Percentiles rank a stretch among this genome's conserved stretches.
Conservation (phyloP, 2,888 invertebrate genomes). For the Sceliomorpha sp. region DNA sequence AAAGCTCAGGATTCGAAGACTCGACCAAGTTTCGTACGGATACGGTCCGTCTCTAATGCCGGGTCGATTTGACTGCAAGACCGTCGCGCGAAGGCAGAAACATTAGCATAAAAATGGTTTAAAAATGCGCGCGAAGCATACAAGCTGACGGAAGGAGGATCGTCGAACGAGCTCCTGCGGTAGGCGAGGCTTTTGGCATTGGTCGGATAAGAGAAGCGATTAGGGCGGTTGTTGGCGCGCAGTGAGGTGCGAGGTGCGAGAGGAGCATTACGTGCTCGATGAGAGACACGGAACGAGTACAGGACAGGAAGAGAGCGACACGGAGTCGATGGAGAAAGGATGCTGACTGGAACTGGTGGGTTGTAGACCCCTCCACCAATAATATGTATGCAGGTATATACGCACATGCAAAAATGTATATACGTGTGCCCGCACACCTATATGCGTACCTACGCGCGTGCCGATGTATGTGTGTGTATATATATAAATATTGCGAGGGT, state of each 20-base stretch:
- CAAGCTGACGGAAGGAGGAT: constrained; percentile 16
- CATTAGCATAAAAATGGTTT: constrained; percentile 71
- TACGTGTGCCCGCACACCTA: too few relatives aligned
- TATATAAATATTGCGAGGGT: too few relatives aligned
- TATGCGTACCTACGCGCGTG: too few relatives aligned
- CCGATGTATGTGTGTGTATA: too few relatives aligned
- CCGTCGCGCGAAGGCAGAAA: constrained; percentile 18
- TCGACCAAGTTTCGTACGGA: constrained; percentile 6
- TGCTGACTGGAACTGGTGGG: not conserved
- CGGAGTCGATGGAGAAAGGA: constrained; percentile 7
- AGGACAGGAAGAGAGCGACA: constrained; percentile 16
- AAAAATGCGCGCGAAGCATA: constrained; percentile 57
- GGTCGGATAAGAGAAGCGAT: constrained; percentile 37
- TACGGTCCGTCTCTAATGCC: constrained; percentile 9
- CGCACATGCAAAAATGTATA: too few relatives aligned
- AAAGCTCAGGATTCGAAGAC: too few relatives aligned
- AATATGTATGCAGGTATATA: too few relatives aligned
- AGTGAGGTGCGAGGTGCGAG: constrained; percentile 31
- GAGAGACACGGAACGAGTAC: constrained; percentile 12
- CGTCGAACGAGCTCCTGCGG: constrained; percentile 2
- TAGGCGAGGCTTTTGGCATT: constrained; percentile 34
- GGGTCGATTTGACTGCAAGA: constrained; percentile 14
- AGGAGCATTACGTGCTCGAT: constrained; percentile 4
- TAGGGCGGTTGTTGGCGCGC: constrained; percentile 39
- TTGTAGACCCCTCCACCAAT: not conserved